Evolutionary conservation across 2,797 vertebrate species (phyloP).

Genomic region (Crenichthys baileyi): DNA sequence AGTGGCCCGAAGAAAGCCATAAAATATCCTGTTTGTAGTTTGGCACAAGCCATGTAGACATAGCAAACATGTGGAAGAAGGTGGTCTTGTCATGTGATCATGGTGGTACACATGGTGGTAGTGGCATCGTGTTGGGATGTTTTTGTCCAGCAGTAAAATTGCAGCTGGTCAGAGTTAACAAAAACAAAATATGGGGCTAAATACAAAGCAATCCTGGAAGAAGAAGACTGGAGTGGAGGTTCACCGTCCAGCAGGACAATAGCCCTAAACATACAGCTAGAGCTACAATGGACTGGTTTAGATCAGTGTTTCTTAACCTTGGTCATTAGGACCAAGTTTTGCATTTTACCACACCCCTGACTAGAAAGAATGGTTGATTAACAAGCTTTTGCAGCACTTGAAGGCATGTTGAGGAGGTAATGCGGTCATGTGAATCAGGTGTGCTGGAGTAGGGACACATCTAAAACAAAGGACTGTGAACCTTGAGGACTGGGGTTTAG

Average conservation of each 20-base stretch:
- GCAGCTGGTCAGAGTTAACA: not conserved
- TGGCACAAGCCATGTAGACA: not conserved
- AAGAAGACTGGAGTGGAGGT: not conserved
- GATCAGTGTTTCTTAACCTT: not conserved
- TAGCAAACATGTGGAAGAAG: too few species aligned
- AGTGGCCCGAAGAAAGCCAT: not conserved
- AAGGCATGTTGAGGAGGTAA: not conserved
- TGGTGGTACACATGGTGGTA: not conserved
- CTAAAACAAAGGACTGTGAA: not conserved
- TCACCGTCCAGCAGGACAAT: constrained; percentile 1
- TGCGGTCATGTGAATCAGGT: not conserved
- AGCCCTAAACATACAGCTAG: not conserved
- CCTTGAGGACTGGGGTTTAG: not conserved
- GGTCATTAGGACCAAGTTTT: not conserved
- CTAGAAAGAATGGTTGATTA: not conserved
- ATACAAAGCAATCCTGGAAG: not conserved
- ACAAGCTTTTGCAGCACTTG: not conserved
- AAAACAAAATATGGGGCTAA: not conserved
- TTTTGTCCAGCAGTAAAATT: not conserved
- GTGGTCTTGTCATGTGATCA: too few species aligned
- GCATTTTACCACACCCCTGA: not conserved
- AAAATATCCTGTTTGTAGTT: not conserved
- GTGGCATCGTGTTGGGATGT: not conserved
- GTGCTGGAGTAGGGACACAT: not conserved
- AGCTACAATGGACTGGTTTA: not conserved